Evolutionary conservation across 1,140 invertebrate species (phyloP).

Genomic region (Phocides pigmalion): DNA sequence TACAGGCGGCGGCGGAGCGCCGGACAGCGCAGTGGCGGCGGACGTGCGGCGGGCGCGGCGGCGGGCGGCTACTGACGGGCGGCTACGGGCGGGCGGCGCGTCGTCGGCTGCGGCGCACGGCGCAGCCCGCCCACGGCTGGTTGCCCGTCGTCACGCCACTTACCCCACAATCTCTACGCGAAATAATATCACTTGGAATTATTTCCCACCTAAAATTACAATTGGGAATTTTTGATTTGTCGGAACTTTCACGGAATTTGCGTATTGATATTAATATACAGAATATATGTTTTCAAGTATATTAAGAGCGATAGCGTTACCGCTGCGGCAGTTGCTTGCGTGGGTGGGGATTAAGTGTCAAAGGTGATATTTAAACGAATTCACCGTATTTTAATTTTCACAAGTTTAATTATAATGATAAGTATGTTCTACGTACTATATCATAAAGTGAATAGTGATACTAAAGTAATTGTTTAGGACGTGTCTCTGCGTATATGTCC

Average conservation of each 20-base stretch:
- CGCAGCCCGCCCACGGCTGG: slow-evolving; percentile 66
- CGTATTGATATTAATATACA: neutral
- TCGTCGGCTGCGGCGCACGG: slow-evolving; percentile 48
- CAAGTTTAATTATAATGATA: neutral
- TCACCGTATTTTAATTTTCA: neutral
- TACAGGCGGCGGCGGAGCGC: slow-evolving; percentile 37
- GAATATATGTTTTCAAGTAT: neutral
- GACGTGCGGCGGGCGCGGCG: slow-evolving; percentile 59
- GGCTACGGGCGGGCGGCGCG: slow-evolving; percentile 62
- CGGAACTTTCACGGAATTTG: slow-evolving; percentile 5
- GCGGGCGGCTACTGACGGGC: slow-evolving; percentile 61
- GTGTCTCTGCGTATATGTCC: too few relatives aligned
- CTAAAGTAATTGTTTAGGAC: too few relatives aligned
- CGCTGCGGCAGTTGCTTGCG: slow-evolving; percentile 18
- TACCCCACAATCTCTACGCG: slow-evolving; percentile 68
- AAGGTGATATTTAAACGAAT: slow-evolving; percentile 22
- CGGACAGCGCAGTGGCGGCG: slow-evolving; percentile 28
- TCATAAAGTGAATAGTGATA: too few relatives aligned
- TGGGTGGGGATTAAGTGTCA: slow-evolving; percentile 24
- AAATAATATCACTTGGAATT: slow-evolving; percentile 65
- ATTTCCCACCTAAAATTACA: slow-evolving; percentile 50
- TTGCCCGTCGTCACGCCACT: slow-evolving; percentile 64
- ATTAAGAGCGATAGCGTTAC: neutral
- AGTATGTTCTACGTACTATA: neutral
- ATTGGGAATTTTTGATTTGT: slow-evolving; percentile 28